Base-by-base conservation (phyloP, 2,113 vertebrate genomes). In the Anguilla rostrata region DNA sequence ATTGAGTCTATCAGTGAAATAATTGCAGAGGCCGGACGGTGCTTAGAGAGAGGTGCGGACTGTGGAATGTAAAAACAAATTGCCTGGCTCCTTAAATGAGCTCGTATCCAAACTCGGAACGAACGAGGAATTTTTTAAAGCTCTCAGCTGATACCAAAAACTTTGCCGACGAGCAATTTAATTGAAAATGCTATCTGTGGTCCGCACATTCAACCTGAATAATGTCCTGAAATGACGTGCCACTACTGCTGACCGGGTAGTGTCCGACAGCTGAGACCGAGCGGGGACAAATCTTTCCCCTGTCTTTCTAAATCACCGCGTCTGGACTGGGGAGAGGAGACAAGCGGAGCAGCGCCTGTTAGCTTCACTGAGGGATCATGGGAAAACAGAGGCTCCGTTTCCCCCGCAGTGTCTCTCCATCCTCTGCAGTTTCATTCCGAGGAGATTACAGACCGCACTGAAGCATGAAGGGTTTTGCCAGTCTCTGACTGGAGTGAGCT, bases 121-220 rank as follows among this genome's bases (percentile, higher is more conserved):
- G 15, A 39, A 86, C 8, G 9, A 82, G 46, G 80, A 80, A 71
- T 41, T 80, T 53, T 56, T 81, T 40, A 85, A 20, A 11, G 78
- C 80, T 80, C 75, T 34, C 20, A 53, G 46, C 43, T 40, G 75
- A 82, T 78, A 86, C 53, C 60, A 49, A 81, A 82, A 66, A 82
- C 22, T 40, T 49, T 34, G 3, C 1, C 56, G 11, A 20, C 60
- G 71, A 82, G 60, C 79, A 71, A 82, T 86, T 86, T 66, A 49
- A 86, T 46, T 82, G 79, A 82, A 82, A 86, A 26, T 34, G 53
- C 82, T 86, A 86, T 86, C 85, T 43, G 57, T 39, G 18, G n/a
- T 49, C 57, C 40, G 49, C 56, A 82, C 57, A 46, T 86, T 86
- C 80, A 0, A 40, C 20, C 16, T 85, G 79, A 43, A 60, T 57